A percentile compares a stretch with the other conserved stretches of the same genome.
These are phyloP conservation scores for Leptarthrus brevirostris DNA, from an alignment of 2,888 invertebrate species.

Conservation along the genomic window DNA sequence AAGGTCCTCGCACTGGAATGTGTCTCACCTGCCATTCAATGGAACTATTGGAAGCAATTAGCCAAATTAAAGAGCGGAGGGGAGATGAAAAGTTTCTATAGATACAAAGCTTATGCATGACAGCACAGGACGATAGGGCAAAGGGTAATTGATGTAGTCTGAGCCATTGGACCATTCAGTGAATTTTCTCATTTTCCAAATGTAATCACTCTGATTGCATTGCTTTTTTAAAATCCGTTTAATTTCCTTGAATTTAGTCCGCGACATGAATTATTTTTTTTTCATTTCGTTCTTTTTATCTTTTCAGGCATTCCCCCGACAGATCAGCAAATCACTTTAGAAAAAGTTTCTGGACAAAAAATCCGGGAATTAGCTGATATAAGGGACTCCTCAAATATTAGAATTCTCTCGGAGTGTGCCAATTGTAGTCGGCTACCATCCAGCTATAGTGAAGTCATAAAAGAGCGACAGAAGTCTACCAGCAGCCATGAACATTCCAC, in stretches of 20 bases:
- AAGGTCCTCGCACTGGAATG: constrained; percentile 21
- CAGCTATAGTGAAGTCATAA: not conserved
- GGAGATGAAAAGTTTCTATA: constrained; percentile 3
- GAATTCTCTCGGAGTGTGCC: constrained; percentile 45
- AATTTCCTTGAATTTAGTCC: not conserved
- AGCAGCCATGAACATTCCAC: not conserved
- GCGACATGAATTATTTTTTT: constrained; percentile 13
- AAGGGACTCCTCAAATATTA: constrained; percentile 43
- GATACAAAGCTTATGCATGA: not conserved
- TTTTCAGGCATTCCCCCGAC: constrained; percentile 52
- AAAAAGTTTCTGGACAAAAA: constrained; percentile 52
- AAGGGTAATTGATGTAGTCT: constrained; percentile 5
- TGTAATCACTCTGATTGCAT: constrained; percentile 26
- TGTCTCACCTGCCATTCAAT: constrained; percentile 39
- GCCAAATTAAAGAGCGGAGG: constrained; percentile 41
- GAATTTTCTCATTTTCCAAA: constrained; percentile 6
- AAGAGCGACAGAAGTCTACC: not conserved
- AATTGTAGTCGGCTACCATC: constrained; percentile 27
- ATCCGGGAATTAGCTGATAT: constrained; percentile 52
- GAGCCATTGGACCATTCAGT: not conserved
- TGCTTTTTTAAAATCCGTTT: constrained; percentile 15
- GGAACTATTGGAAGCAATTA: constrained; percentile 46
- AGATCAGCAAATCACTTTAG: constrained; percentile 52
- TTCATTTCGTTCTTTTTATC: constrained; percentile 16
- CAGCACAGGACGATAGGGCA: not conserved